These are phyloP conservation scores for Puma concolor DNA, from an alignment of 2,113 vertebrate genomes.

Conservation along the genomic window DNA sequence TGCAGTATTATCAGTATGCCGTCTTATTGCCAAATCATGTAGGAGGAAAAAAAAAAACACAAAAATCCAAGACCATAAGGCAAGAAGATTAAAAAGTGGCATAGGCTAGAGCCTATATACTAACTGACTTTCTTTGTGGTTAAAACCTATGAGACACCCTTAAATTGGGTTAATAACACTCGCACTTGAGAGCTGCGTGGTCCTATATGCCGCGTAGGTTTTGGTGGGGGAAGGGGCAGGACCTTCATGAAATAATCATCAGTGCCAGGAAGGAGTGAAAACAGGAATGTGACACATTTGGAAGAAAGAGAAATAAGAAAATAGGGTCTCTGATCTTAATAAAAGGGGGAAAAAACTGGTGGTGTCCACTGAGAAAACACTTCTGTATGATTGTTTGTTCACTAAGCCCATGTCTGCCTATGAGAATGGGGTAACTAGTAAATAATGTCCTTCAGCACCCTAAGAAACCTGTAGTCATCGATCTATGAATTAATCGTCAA, in stretches of 20 bases:
- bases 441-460: background rate
- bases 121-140: background rate
- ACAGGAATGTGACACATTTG: background rate
- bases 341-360: background rate
- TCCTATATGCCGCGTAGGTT: background rate
- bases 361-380: background rate
- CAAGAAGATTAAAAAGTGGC: constrained; percentile 50
- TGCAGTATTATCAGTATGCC: constrained; percentile 51
- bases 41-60: background rate
- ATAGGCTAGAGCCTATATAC: background rate
- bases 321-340: background rate
- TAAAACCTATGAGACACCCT: constrained; percentile 25
- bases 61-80: constrained; percentile 52
- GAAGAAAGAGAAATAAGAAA: background rate
- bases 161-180: background rate
- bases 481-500: constrained; percentile 13
- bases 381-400: background rate
- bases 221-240: background rate
- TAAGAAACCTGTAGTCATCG: background rate
- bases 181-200: background rate
- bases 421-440: constrained; percentile 28
- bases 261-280: background rate
- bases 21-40: constrained; percentile 43
- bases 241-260: background rate
- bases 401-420: background rate